Evolutionary conservation across 2,113 vertebrate genomes (phyloP).

Genomic region (Oreochromis spilurus): DNA sequence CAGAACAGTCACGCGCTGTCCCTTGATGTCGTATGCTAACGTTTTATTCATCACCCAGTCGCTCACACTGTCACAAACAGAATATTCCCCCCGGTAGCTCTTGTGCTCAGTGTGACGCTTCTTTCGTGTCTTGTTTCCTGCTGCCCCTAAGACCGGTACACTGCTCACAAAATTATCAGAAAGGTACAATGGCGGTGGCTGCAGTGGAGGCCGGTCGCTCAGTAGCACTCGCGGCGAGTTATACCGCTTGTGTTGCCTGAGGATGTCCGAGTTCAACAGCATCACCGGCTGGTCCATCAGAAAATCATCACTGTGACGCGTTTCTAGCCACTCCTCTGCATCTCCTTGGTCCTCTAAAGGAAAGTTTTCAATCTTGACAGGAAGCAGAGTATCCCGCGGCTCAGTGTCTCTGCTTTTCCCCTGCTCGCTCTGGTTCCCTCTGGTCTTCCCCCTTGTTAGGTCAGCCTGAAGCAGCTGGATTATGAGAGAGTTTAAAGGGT

Average conservation of each 20-base stretch:
- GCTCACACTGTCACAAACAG: slow-evolving; percentile 94
- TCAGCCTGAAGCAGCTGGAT: slow-evolving; percentile 95
- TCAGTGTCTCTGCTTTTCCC: slow-evolving; percentile 18
- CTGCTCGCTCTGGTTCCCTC: slow-evolving; percentile 47
- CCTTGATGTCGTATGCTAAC: slow-evolving; percentile 83
- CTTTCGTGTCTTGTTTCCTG: slow-evolving; percentile 82
- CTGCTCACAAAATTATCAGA: slow-evolving; percentile 82
- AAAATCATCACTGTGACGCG: neutral
- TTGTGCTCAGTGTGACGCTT: slow-evolving; percentile 85
- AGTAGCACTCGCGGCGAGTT: slow-evolving; percentile 89
- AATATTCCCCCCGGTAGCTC: slow-evolving; percentile 92
- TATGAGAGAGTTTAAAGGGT: slow-evolving; percentile 92
- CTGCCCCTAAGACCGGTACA: slow-evolving; percentile 14
- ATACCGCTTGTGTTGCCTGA: slow-evolving; percentile 87
- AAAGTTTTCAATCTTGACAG: neutral
- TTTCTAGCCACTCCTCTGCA: slow-evolving; percentile 54
- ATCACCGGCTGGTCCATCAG: slow-evolving; percentile 74
- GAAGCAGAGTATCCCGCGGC: slow-evolving; percentile 11
- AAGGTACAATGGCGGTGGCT: slow-evolving; percentile 87
- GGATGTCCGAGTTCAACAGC: slow-evolving; percentile 78
- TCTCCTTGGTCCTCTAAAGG: slow-evolving; percentile 34
- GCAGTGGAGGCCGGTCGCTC: slow-evolving; percentile 83
- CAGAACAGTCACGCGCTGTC: slow-evolving; percentile 85
- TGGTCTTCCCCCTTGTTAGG: slow-evolving; percentile 79
- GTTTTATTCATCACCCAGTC: slow-evolving; percentile 93